A percentile compares a stretch with the other conserved stretches of the same genome.
Evolutionary conservation across 2,113 vertebrate genomes (phyloP).

Genomic region (Pseudorhombus dupliciocellatus): DNA sequence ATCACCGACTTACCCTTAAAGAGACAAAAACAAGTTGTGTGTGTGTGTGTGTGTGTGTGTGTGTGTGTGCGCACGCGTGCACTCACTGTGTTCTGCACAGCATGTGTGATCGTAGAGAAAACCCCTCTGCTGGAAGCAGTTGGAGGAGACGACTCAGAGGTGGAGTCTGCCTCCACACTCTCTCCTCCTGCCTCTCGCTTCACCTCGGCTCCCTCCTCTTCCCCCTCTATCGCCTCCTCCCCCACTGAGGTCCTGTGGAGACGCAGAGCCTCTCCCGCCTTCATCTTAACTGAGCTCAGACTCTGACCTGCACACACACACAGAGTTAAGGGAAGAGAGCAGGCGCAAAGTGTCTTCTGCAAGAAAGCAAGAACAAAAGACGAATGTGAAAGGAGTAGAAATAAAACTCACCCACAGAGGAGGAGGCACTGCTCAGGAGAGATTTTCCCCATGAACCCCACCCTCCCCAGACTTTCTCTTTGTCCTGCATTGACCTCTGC

Average conservation of each 20-base stretch:
- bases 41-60: background rate
- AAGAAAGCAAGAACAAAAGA: background rate
- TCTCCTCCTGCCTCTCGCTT: slow-evolving; percentile 46
- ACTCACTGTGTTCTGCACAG: slow-evolving; percentile 93
- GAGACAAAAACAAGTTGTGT: background rate
- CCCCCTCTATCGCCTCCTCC: slow-evolving; percentile 67
- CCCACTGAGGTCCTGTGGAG: slow-evolving; percentile 85
- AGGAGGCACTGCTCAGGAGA: slow-evolving; percentile 90
- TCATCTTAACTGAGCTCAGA: slow-evolving; percentile 91
- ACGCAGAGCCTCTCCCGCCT: slow-evolving; percentile 89
- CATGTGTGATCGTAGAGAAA: slow-evolving; percentile 89
- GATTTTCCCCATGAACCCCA: slow-evolving; percentile 98
- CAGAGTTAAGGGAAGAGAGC: background rate
- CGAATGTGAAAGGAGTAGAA: background rate
- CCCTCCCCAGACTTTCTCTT: slow-evolving; percentile 77
- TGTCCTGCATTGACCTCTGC: slow-evolving; percentile 60
- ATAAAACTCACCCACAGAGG: slow-evolving; percentile 86
- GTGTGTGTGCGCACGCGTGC: slow-evolving; percentile 1
- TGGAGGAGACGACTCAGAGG: slow-evolving; percentile 62
- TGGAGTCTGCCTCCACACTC: slow-evolving; percentile 50
- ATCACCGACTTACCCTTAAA: slow-evolving; percentile 93
- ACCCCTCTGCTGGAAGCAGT: slow-evolving; percentile 83
- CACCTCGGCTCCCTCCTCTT: slow-evolving; percentile 28
- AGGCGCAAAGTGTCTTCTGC: background rate
- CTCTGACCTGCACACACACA: slow-evolving; percentile 85